phyloP scores from a whole-genome alignment of 2,888 invertebrate species.

The Oegoconia quadripuncta region DNA sequence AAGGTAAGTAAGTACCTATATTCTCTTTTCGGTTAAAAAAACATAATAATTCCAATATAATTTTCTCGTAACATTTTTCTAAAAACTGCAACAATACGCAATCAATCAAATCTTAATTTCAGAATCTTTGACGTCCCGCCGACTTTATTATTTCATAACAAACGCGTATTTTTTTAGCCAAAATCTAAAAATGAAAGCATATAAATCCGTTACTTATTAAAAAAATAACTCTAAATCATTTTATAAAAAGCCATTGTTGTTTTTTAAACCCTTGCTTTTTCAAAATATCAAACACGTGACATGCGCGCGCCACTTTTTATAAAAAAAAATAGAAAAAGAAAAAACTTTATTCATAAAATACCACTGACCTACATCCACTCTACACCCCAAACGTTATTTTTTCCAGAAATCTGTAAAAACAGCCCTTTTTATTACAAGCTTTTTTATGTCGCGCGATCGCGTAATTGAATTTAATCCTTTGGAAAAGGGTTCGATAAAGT shows the following conservation, averaged over 20 bases:
- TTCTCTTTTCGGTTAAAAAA: too few species aligned
- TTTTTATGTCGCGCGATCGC: constrained; percentile 37
- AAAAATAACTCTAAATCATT: constrained; percentile 69
- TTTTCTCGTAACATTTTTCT: constrained; percentile 5
- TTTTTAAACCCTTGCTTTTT: constrained; percentile 71
- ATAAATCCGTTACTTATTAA: constrained; percentile 54
- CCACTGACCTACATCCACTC: constrained; percentile 71
- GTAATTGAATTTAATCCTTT: constrained; percentile 77
- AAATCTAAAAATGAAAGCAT: constrained; percentile 24
- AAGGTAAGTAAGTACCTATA: too few species aligned
- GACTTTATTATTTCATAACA: constrained; percentile 21
- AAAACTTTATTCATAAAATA: constrained; percentile 55
- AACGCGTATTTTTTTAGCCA: constrained; percentile 34
- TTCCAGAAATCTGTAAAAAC: constrained; percentile 61
- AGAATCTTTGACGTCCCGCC: constrained; percentile 46
- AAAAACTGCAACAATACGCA: constrained; percentile 38
- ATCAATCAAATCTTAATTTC: constrained; percentile 54
- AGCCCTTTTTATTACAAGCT: constrained; percentile 54
- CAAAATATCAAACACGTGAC: constrained; percentile 42
- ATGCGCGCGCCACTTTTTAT: constrained; percentile 62
- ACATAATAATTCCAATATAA: constrained; percentile 14
- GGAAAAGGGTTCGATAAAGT: constrained; percentile 74
- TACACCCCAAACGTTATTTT: constrained; percentile 50
- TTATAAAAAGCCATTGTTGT: constrained; percentile 66
- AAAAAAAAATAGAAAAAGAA: constrained; percentile 35